These are phyloP conservation scores for Corythaixoides concolor DNA, from an alignment of 2,113 vertebrate genomes.

Conservation along the genomic window DNA sequence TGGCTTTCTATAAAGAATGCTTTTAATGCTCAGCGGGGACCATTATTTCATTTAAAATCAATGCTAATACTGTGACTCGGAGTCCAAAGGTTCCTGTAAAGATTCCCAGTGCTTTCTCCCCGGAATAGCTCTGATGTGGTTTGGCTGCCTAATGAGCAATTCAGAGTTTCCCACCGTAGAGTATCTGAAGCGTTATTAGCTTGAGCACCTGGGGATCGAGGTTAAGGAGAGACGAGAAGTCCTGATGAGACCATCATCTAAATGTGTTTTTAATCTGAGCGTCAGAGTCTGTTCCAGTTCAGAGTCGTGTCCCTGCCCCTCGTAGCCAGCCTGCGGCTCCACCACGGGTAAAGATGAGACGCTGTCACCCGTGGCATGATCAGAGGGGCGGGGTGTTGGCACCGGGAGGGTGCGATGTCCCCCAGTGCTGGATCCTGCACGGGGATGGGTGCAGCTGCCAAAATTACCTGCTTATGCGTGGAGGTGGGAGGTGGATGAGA, in stretches of 20 bases:
- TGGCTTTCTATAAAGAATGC: slow-evolving; percentile 64
- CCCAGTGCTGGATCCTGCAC: background rate
- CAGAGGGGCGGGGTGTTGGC: background rate
- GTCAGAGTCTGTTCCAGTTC: background rate
- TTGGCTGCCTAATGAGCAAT: slow-evolving; percentile 63
- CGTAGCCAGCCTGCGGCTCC: background rate
- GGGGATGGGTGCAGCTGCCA: background rate
- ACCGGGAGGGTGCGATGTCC: background rate
- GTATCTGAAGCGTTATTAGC: slow-evolving; percentile 40
- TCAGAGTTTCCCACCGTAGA: slow-evolving; percentile 51
- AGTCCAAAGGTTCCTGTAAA: slow-evolving; percentile 69
- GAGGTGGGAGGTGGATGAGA: background rate
- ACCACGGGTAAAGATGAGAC: background rate
- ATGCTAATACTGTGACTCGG: slow-evolving; percentile 65
- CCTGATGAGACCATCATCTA: slow-evolving; percentile 44
- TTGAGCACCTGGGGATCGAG: slow-evolving; percentile 38
- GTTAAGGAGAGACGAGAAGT: slow-evolving; percentile 49
- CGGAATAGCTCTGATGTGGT: slow-evolving; percentile 63
- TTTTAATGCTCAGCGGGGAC: slow-evolving; percentile 62
- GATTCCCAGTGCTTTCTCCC: slow-evolving; percentile 54
- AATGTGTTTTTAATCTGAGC: slow-evolving; percentile 42
- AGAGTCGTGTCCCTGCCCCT: background rate
- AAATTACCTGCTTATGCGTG: background rate
- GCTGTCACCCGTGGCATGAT: background rate
- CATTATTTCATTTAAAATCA: slow-evolving; percentile 70